Conservation (phyloP, 2,888 invertebrate species). For the Hirtodrosophila cameraria region DNA sequence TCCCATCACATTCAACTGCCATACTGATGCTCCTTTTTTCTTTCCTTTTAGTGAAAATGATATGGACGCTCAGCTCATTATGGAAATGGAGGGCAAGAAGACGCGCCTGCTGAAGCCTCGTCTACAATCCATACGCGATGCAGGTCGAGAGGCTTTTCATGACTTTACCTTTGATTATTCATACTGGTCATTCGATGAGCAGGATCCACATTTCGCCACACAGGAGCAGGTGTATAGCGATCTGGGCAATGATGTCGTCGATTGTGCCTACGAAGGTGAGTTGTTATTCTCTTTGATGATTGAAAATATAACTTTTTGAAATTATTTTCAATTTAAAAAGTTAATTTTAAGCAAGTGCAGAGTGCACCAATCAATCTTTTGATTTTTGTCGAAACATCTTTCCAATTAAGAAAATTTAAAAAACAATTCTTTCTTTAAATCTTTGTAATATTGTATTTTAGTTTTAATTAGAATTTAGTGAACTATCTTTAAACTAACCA, state of each 20-base stretch:
- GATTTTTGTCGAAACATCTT: no score
- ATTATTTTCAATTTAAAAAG: no score
- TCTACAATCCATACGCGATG: slow-evolving; percentile 82
- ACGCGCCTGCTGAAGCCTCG: slow-evolving; percentile 91
- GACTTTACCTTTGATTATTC: slow-evolving; percentile 96
- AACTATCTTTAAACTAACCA: no score
- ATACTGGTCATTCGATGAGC: slow-evolving; percentile 92
- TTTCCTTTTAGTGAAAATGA: slow-evolving; percentile 88
- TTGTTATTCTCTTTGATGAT: no score
- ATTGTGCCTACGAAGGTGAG: slow-evolving; percentile 89
- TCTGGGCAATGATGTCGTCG: slow-evolving; percentile 90
- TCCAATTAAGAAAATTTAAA: no score
- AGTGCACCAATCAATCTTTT: no score
- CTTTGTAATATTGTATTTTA: no score
- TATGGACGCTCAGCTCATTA: slow-evolving; percentile 92
- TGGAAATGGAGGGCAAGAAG: slow-evolving; percentile 93
- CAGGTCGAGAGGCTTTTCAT: slow-evolving; percentile 87
- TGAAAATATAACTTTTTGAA: no score
- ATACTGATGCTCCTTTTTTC: slow-evolving; percentile 4
- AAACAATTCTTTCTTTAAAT: no score
- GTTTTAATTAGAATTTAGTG: no score
- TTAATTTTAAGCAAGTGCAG: neutral
- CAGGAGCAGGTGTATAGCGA: slow-evolving; percentile 92
- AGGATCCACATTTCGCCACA: slow-evolving; percentile 89
- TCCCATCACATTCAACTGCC: neutral